phyloP scores from a whole-genome alignment of 2,888 invertebrate genomes.

The Corbicula japonica region DNA sequence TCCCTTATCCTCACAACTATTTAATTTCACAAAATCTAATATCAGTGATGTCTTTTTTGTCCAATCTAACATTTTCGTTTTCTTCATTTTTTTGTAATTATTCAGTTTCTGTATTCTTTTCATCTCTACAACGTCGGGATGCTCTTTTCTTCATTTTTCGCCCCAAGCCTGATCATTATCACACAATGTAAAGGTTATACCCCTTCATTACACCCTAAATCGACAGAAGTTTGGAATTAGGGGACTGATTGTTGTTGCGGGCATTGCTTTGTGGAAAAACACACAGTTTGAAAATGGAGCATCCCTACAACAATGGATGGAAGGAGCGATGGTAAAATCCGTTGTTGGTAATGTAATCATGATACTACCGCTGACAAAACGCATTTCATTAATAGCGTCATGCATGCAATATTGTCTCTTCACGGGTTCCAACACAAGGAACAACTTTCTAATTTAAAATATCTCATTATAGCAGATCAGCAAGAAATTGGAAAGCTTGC shows the following conservation, averaged over 20 bases:
- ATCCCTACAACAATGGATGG: constrained; percentile 34
- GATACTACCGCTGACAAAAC: constrained; percentile 57
- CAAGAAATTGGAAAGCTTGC: constrained; percentile 39
- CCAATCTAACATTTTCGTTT: too few relatives aligned
- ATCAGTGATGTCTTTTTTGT: too few relatives aligned
- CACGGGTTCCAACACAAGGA: constrained; percentile 38
- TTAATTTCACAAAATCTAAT: too few relatives aligned
- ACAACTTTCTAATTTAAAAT: constrained; percentile 67
- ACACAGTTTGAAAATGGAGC: constrained; percentile 33
- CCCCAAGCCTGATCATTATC: constrained; percentile 38
- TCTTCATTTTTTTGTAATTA: too few relatives aligned
- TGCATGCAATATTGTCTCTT: constrained; percentile 64
- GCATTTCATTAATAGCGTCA: constrained; percentile 64
- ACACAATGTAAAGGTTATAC: constrained; percentile 34
- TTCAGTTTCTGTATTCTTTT: too few relatives aligned
- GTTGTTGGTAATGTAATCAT: constrained; percentile 68
- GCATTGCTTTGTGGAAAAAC: constrained; percentile 12
- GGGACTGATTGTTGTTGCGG: constrained; percentile 25
- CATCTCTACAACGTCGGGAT: constrained; percentile 5
- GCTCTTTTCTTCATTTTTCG: constrained; percentile 37
- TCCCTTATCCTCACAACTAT: too few relatives aligned
- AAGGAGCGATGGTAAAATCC: constrained; percentile 19
- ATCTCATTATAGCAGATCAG: constrained; percentile 66
- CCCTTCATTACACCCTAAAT: constrained; percentile 32
- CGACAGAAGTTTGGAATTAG: constrained; percentile 62